Evolutionary conservation across 2,113 vertebrate species (phyloP).

Genomic region (Hemicordylus capensis): DNA sequence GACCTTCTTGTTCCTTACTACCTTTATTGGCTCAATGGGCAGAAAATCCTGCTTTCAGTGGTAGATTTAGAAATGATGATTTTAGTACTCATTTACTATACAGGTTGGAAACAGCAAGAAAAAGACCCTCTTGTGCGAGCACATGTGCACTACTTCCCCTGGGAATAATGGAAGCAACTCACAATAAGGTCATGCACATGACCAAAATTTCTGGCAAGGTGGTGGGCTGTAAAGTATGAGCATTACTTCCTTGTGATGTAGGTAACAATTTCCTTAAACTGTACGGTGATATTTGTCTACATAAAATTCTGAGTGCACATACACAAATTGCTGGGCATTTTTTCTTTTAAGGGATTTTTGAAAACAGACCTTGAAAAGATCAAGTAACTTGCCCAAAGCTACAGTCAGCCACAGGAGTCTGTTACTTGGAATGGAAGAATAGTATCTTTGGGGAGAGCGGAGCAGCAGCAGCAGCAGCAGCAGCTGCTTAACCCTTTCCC

Average conservation of each 20-base stretch:
- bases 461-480: neutral
- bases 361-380: conserved; percentile 22
- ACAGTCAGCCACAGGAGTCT: accelerated
- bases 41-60: neutral
- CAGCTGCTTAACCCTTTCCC: neutral
- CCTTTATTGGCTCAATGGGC: no score
- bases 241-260: no score
- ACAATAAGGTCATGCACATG: no score
- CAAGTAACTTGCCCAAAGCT: conserved; percentile 33
- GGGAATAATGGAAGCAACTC: no score
- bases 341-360: conserved; percentile 40
- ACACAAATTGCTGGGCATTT: neutral
- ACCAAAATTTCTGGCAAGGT: no score
- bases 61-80: neutral
- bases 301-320: neutral
- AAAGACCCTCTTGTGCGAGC: no score
- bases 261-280: neutral
- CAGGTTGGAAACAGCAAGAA: neutral
- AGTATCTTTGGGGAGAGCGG: neutral
- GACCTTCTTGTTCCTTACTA: no score
- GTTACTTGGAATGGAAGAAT: neutral
- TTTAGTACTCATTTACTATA: neutral
- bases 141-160: no score
- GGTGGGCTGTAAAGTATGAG: no score
- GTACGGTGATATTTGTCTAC: neutral